Base-by-base conservation (phyloP, 1,140 invertebrate species). In the Gonioctena quinquepunctata region DNA sequence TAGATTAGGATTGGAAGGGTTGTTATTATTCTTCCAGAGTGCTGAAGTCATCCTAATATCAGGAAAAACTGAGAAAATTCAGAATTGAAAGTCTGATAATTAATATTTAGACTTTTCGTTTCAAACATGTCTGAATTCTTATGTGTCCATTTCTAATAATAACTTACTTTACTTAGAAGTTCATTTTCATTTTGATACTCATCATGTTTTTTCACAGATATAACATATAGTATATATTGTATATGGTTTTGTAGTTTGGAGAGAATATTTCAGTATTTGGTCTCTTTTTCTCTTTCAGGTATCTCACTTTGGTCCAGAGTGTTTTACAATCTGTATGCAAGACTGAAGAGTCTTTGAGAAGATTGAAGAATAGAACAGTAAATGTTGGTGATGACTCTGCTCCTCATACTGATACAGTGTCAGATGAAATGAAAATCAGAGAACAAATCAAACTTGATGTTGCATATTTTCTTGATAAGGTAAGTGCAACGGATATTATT, bases 371-470 rank as follows among this genome's bases (percentile, higher is more conserved):
- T 85, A 91, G 93, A 56, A 86, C 92, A 70, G 18, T 76, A 21
- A 66, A 49, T 61, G 27, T 52, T 4, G 65, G 25, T 19, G 75
- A 72, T 28, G 91, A 93, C 26, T 42, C 62, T 42, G 56, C 62
- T 28, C 84, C 85, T 57, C 86, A 87, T 57, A 83, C 86, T 4
- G 86, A 86, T 71, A 80, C 80, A 21, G 83, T 89, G 16, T 89
- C 86, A 7, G 96, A 98, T 82, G 96, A 97, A 83, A 94, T 96
- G 81, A 98, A 98, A 86, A 98, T 98, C 82, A 87, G 96, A 52
- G 86, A 93, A 67, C 96, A 98, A 82, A 86, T 98, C 16, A 89
- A 91, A 73, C 88, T 96, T 7, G 96, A 98, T 87, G 93, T 97
- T 18, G 69, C 61, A 49, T 80, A 81, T 74, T 81, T 80, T 68